These are phyloP conservation scores for Sesamia nonagrioides DNA, from an alignment of 1,140 invertebrate species.

Conservation along the genomic window DNA sequence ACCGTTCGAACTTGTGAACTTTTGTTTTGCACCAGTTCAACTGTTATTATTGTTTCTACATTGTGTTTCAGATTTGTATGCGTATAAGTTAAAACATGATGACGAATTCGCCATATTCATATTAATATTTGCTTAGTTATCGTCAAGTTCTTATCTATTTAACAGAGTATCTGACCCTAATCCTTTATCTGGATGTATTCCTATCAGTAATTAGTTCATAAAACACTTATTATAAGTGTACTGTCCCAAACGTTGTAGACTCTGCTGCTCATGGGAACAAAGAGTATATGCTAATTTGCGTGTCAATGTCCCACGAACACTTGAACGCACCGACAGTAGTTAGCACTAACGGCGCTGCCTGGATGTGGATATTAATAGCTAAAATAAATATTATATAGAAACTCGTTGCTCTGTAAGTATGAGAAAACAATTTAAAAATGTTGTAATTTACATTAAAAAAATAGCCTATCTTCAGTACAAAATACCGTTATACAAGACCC, in stretches of 20 bases:
- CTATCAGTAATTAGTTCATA: neutral
- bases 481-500: neutral
- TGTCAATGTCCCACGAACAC: slow-evolving; percentile 83
- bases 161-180: neutral
- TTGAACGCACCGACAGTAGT: slow-evolving; percentile 80
- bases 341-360: slow-evolving; percentile 79
- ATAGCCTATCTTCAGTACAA: neutral
- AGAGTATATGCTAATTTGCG: slow-evolving; percentile 72
- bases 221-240: slow-evolving; percentile 8
- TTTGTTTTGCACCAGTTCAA: neutral
- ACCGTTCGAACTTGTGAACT: neutral
- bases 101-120: neutral
- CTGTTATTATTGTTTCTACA: neutral
- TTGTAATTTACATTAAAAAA: neutral
- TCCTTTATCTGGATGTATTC: neutral
- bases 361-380: slow-evolving; percentile 74
- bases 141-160: neutral
- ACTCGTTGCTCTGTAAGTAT: slow-evolving; percentile 7
- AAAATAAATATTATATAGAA: slow-evolving; percentile 7
- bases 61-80: neutral
- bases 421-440: neutral
- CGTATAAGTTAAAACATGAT: neutral
- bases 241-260: slow-evolving; percentile 75
- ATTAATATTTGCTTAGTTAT: neutral
- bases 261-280: slow-evolving; percentile 62